Base-by-base conservation (phyloP, 2,797 vertebrate genomes). In the Mormyrus proboscirostris region DNA sequence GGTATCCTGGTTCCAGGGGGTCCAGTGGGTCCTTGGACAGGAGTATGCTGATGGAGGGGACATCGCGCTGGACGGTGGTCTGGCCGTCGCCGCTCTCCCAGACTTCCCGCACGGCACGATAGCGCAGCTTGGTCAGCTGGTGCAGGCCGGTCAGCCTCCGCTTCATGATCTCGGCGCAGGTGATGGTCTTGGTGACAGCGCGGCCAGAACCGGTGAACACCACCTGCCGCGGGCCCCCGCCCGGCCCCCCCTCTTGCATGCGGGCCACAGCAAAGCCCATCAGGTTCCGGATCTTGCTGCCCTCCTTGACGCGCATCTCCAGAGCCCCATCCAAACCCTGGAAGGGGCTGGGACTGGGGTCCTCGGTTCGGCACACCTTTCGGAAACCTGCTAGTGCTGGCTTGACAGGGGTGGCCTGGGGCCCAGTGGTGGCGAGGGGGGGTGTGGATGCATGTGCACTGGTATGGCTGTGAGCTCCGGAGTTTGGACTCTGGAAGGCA, bases 151-250 rank as follows among this genome's bases (percentile, higher is more conserved):
- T 94, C 89, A 98, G 92, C 92, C 96, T 96, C 88, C 97, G 94
- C 93, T 98, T 99, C 92, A 99, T 95, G 92, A 99, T 98, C 95
- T 99, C 98, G 51, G 96, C 97, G 79, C 98, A 98, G 89, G 98
- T 98, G 94, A 99, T 97, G 82, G 98, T 98, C 92, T 98, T 99
- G 92, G 97, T 98, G 93, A 98, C 94, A 0, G 97, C 98, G 50
- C 96, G 94, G 65, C 97, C 98, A 0, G 96, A 97, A 57, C 98
- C 98, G 0, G 96, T 97, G 94, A 99, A 99, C 89, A 98, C 93
- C 2, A 99, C 97, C 93, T 98, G 96, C 73, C 95, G 95, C 12
- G 94, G 94, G 59, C 94, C 93, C 19, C 94, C 93, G 49, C 73
- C 57, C 6, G 41, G 1, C 12, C 88, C 91, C 12, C 93, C 92